phyloP scores from a whole-genome alignment of 1,140 invertebrate species.

The Pseudomyrmex flavicornis region DNA sequence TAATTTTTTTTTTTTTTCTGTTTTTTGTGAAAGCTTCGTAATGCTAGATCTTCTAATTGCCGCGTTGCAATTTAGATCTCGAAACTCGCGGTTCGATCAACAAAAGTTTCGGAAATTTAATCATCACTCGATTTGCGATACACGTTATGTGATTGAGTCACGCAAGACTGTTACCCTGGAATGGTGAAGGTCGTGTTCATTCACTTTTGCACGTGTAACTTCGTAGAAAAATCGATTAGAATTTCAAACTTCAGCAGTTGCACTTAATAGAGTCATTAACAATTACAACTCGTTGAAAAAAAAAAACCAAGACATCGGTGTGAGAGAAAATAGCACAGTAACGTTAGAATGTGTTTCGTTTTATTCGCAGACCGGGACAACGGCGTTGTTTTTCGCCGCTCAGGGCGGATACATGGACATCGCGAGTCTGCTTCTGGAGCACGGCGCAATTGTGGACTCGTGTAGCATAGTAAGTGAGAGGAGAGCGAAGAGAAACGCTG shows the following conservation, averaged over 20 bases:
- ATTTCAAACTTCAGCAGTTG: neutral
- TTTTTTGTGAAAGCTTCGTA: constrained; percentile 46
- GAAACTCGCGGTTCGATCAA: neutral
- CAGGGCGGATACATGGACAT: constrained; percentile 95
- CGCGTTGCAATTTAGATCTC: neutral
- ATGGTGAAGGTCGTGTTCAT: constrained; percentile 36
- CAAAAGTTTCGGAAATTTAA: constrained; percentile 46
- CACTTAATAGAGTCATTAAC: neutral
- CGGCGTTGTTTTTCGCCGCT: constrained; percentile 95
- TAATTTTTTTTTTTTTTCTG: too few relatives aligned
- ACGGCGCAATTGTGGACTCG: constrained; percentile 91
- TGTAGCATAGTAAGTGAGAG: constrained; percentile 90
- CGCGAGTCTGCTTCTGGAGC: constrained; percentile 90
- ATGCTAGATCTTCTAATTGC: constrained; percentile 40
- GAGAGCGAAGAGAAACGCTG: neutral
- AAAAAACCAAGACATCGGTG: too few relatives aligned
- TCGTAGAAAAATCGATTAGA: constrained; percentile 21
- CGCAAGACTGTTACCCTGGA: constrained; percentile 31
- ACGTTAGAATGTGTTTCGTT: neutral
- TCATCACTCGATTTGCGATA: neutral
- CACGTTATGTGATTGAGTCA: constrained; percentile 21
- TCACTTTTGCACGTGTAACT: neutral
- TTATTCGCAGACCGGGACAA: constrained; percentile 93
- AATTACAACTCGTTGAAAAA: neutral
- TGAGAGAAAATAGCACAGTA: neutral